Base-by-base conservation (phyloP, 2,797 vertebrate species). In the Spinibarbus caldwelli region DNA sequence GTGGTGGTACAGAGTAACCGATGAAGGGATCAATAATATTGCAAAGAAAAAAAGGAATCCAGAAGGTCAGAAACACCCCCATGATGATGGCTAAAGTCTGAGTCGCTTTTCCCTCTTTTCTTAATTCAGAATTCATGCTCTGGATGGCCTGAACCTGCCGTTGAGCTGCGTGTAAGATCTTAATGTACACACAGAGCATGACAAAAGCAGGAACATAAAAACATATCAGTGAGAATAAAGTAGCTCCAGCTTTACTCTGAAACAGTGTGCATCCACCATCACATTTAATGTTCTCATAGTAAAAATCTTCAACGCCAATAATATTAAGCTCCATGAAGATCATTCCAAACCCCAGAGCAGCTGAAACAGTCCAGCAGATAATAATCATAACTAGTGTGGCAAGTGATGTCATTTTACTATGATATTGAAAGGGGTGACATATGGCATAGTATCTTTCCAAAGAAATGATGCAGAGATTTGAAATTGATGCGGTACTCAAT, bases 341-440 rank as follows among this genome's bases (percentile, higher is more conserved):
- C 95, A 96, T 95, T 81, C 95, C 78, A 88, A 95, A 93, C 64
- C 92, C 95, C 85, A 95, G 94, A 82, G 95, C 90, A 19, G 14
- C 92, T 94, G 88, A 96, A 94, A 81, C 92, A 93, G 78, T 62
- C 83, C 88, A 89, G 12, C 79, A 76, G 2, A 76, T n/a, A 15
- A 62, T 5, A 12, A 85, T 67, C 86, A 88, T 88, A 17, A 90
- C 93, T 21, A 96, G 93, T 85, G 95, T 92, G 9, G 93, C 82
- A 78, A 87, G 84, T 36, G 41, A 31, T 0, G 84, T 88, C 66
- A 88, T 86, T 72, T 80, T 88, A 19, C n/a, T 68, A 5, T 70
- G 59, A 29, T 87, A 87, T 15, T 67, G 26, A 15, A 87, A 59
- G 6, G 86, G 86, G n/a, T 87, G 86, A 68, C 82, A 80, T 21